Evolutionary conservation across 92 coral and sea anemone species (phyloP).

Genomic region (Nematostella vectensis): DNA sequence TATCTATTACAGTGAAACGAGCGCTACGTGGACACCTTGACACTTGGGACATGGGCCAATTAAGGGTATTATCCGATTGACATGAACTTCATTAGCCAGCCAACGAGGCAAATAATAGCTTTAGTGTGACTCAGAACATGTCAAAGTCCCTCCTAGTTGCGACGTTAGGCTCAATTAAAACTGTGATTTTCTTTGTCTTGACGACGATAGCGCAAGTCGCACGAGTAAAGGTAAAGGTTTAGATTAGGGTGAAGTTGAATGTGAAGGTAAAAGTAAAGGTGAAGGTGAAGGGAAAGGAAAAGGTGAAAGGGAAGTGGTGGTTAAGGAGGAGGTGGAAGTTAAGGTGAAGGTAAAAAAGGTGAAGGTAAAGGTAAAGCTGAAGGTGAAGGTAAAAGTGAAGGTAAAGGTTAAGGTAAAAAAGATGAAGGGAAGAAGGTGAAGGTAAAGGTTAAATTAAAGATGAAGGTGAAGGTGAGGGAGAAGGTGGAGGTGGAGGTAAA

Average conservation of each 20-base stretch:
- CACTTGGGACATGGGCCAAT: no score
- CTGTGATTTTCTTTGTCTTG: no score
- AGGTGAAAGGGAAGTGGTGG: neutral
- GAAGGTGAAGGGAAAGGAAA: neutral
- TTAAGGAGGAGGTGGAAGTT: neutral
- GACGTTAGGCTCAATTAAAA: no score
- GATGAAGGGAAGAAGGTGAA: neutral
- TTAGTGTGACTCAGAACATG: no score
- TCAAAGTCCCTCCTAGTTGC: no score
- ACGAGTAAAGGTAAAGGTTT: neutral
- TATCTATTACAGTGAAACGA: no score
- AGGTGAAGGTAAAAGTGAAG: neutral
- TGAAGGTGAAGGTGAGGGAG: neutral
- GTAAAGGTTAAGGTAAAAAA: neutral
- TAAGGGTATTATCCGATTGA: no score
- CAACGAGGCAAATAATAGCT: no score
- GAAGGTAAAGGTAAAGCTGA: neutral
- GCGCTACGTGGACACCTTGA: no score
- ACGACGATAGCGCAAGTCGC: no score
- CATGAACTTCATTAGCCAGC: no score
- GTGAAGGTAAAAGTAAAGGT: neutral
- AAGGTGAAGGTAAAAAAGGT: neutral
- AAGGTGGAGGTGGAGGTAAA: neutral
- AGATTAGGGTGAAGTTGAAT: neutral
- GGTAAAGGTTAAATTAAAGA: neutral